Conservation (phyloP, 2,797 vertebrate genomes). For the Phoebastria nigripes region DNA sequence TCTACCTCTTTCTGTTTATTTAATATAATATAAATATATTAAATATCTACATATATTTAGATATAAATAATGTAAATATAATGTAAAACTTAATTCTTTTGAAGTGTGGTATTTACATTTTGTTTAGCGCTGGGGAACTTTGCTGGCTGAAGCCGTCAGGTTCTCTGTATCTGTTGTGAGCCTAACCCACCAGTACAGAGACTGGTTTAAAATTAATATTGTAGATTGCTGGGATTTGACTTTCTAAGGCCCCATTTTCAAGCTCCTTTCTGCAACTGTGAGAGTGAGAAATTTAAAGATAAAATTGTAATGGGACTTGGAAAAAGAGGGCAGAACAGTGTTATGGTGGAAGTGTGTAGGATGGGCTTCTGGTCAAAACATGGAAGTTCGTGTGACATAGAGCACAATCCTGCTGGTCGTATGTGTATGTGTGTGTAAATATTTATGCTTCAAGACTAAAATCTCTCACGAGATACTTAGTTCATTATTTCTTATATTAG, state of each 20-base stretch:
- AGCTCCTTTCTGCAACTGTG: background rate
- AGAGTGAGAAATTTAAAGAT: background rate
- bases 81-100: background rate
- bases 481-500: background rate
- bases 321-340: background rate
- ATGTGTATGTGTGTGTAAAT: background rate
- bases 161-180: background rate
- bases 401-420: background rate
- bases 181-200: background rate
- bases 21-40: background rate
- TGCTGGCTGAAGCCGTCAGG: fast-evolving
- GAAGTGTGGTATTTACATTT: background rate
- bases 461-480: background rate
- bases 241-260: background rate
- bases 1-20: background rate
- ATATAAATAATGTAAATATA: background rate
- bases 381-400: fast-evolving
- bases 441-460: background rate
- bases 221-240: background rate
- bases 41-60: background rate
- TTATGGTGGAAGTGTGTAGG: background rate
- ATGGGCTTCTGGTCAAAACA: background rate
- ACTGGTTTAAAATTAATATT: background rate
- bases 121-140: background rate
- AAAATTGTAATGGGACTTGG: background rate